A percentile compares a stretch with the other conserved stretches of the same genome.
phyloP scores from a whole-genome alignment of 2,113 vertebrate genomes.

The Fulmarus glacialis region DNA sequence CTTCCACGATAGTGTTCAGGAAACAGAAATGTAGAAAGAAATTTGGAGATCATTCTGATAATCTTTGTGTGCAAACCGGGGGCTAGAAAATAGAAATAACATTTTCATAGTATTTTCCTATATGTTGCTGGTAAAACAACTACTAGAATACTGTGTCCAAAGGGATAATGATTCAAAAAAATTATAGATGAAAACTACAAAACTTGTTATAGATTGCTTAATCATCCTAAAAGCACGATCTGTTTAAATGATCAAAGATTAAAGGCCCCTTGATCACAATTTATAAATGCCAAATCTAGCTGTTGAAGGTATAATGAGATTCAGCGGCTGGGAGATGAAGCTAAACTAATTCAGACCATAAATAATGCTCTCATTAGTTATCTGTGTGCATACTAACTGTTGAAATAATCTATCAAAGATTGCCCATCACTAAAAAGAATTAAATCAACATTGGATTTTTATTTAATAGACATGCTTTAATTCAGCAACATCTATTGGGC shows the following conservation, averaged over 20 bases:
- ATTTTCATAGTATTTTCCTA: background rate
- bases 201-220: background rate
- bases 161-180: background rate
- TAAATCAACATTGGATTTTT: background rate
- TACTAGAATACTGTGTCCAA: background rate
- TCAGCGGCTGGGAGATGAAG: conserved; percentile 9
- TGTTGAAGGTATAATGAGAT: conserved; percentile 20
- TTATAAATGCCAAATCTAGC: background rate
- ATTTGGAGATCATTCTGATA: background rate
- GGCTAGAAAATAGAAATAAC: background rate
- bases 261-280: conserved; percentile 1
- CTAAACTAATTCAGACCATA: conserved; percentile 28
- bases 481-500: background rate
- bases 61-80: background rate
- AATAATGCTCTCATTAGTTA: conserved; percentile 48
- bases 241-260: conserved; percentile 16
- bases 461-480: background rate
- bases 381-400: background rate
- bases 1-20: background rate
- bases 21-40: background rate
- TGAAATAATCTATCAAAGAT: conserved; percentile 25
- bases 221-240: background rate
- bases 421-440: background rate
- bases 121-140: background rate
- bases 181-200: background rate